Evolutionary conservation across 1,140 invertebrate species (phyloP).

Genomic region (Hycleus cichorii): DNA sequence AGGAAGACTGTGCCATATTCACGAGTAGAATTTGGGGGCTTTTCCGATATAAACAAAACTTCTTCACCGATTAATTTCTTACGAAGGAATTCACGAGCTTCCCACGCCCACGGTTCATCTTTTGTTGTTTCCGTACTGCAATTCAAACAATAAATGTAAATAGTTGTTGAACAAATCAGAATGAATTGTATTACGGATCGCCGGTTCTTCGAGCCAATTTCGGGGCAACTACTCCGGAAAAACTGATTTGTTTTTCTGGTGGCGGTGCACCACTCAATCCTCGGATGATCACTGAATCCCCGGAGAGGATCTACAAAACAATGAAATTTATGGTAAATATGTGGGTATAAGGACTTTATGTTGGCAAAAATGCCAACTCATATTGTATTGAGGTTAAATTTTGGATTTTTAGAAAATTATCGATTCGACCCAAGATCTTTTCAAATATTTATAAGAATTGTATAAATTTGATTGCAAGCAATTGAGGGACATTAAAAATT

Average conservation of each 20-base stretch:
- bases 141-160: background rate
- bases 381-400: conserved; percentile 14
- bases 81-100: conserved; percentile 87
- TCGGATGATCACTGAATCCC: conserved; percentile 82
- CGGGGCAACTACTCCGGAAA: conserved; percentile 87
- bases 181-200: conserved; percentile 49
- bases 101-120: conserved; percentile 95
- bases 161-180: background rate
- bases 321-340: background rate
- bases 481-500: conserved; percentile 9
- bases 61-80: conserved; percentile 88
- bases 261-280: conserved; percentile 77
- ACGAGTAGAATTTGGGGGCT: conserved; percentile 62
- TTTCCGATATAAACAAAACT: conserved; percentile 71
- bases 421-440: background rate
- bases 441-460: background rate
- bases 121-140: conserved; percentile 54
- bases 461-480: background rate
- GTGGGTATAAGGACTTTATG: background rate
- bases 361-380: conserved; percentile 25
- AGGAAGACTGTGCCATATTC: conserved; percentile 86
- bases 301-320: conserved; percentile 69
- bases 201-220: conserved; percentile 75
- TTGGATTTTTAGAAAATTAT: background rate
- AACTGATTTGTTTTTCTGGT: conserved; percentile 80